Conservation (phyloP, 2,113 vertebrate species). For the Erythrocebus patas region DNA sequence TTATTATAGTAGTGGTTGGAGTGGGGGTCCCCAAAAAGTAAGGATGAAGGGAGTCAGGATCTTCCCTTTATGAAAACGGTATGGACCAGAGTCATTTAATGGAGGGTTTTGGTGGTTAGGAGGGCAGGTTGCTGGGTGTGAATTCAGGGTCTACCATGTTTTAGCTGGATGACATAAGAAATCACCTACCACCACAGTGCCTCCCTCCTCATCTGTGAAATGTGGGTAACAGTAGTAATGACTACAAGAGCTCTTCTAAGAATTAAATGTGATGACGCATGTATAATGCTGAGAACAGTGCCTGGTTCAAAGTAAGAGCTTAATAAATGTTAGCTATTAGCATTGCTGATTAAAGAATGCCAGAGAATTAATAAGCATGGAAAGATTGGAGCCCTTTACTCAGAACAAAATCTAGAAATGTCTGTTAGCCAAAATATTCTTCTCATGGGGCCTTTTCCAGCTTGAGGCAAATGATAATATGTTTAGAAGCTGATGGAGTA, state of each 20-base stretch:
- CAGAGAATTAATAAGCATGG: slow-evolving; percentile 43
- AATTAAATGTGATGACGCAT: not conserved
- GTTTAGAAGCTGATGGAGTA: slow-evolving; percentile 33
- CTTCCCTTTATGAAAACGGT: not conserved
- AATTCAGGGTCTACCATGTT: not conserved
- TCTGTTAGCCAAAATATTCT: slow-evolving; percentile 10
- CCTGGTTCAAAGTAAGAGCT: slow-evolving; percentile 15
- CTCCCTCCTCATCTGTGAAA: not conserved
- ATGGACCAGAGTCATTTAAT: not conserved
- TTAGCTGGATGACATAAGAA: not conserved
- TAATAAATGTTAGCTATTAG: not conserved
- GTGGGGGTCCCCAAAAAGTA: not conserved
- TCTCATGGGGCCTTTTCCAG: slow-evolving; percentile 23
- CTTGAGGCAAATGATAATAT: not conserved
- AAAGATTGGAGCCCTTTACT: slow-evolving; percentile 14
- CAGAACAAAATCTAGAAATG: slow-evolving; percentile 17
- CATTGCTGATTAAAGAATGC: slow-evolving; percentile 15
- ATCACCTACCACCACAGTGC: not conserved
- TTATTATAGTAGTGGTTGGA: not conserved
- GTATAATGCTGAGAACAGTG: not conserved
- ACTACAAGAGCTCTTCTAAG: not conserved
- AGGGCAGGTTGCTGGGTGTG: not conserved
- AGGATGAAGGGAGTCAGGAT: not conserved
- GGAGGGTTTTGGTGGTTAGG: not conserved
- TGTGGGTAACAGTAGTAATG: not conserved